Conservation (phyloP, 2,888 invertebrate species). For the Catonia carolina region DNA sequence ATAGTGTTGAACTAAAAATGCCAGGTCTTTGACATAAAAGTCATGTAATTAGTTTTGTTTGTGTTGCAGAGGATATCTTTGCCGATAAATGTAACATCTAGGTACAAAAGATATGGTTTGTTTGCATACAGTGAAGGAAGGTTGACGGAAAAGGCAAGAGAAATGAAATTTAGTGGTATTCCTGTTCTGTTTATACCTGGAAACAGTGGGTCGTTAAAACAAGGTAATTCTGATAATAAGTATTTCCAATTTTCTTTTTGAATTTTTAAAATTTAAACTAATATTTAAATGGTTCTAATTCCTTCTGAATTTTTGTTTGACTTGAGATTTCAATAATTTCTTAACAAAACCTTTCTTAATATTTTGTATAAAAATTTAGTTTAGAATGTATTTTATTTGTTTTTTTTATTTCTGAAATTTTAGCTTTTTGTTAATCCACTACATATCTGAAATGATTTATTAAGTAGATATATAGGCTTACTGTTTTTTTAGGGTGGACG, state of each 20-base stretch:
- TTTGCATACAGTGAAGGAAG: slow-evolving; percentile 88
- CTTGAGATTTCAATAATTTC: background rate
- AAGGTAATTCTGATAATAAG: slow-evolving; percentile 61
- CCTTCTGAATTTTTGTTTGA: background rate
- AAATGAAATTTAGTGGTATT: slow-evolving; percentile 74
- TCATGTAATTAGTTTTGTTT: background rate
- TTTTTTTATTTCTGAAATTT: too few relatives aligned
- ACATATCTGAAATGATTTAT: too few relatives aligned
- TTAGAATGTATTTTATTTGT: too few relatives aligned
- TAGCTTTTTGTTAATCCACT: too few relatives aligned
- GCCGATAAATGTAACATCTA: slow-evolving; percentile 48
- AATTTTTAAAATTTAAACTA: background rate
- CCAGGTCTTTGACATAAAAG: too few relatives aligned
- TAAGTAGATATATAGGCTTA: too few relatives aligned
- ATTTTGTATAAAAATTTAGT: too few relatives aligned
- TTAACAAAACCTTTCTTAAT: background rate
- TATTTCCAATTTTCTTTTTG: background rate
- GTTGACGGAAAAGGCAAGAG: slow-evolving; percentile 59
- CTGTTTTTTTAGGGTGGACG: too few relatives aligned
- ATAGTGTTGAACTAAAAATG: too few relatives aligned
- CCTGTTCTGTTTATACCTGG: slow-evolving; percentile 94
- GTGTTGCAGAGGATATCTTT: slow-evolving; percentile 59
- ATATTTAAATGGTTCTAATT: background rate
- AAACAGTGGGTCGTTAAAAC: slow-evolving; percentile 88
- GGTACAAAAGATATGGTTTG: slow-evolving; percentile 73